Conservation (phyloP, 2,888 invertebrate species). For the Choreutis nemorana region DNA sequence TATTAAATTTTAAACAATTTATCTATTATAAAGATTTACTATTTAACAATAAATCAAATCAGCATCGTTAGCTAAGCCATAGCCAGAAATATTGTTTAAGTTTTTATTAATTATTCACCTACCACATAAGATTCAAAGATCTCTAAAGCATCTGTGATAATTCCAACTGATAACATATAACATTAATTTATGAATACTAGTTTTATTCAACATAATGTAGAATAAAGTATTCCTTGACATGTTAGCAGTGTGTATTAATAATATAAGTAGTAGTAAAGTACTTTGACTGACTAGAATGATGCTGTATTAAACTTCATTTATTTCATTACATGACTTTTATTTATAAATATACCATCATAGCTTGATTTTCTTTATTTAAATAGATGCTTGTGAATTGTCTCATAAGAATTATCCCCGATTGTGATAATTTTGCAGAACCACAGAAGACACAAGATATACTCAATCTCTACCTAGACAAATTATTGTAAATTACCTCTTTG, state of each 20-base stretch:
- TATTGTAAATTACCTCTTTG: no score
- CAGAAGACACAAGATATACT: no score
- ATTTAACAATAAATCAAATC: no score
- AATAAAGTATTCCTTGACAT: conserved; percentile 31
- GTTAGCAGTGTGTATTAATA: conserved; percentile 8
- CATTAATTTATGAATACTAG: conserved; percentile 52
- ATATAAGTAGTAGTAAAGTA: conserved; percentile 1
- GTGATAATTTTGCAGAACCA: no score
- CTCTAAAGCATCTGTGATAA: conserved; percentile 65
- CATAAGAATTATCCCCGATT: no score
- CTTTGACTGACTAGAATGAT: conserved; percentile 44
- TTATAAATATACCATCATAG: background rate
- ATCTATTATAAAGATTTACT: no score
- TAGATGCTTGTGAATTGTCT: no score
- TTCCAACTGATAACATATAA: conserved; percentile 52
- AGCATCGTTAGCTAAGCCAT: no score
- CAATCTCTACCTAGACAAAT: no score
- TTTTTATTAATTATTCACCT: conserved; percentile 33
- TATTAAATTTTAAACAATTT: no score
- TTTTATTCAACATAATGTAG: conserved; percentile 10
- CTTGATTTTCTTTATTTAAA: no score
- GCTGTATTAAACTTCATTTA: conserved; percentile 26
- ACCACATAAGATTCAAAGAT: conserved; percentile 59
- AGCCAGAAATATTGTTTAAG: background rate
- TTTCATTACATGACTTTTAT: background rate